Conservation (phyloP, 2,113 vertebrate species). For the Misgurnus mizolepis region DNA sequence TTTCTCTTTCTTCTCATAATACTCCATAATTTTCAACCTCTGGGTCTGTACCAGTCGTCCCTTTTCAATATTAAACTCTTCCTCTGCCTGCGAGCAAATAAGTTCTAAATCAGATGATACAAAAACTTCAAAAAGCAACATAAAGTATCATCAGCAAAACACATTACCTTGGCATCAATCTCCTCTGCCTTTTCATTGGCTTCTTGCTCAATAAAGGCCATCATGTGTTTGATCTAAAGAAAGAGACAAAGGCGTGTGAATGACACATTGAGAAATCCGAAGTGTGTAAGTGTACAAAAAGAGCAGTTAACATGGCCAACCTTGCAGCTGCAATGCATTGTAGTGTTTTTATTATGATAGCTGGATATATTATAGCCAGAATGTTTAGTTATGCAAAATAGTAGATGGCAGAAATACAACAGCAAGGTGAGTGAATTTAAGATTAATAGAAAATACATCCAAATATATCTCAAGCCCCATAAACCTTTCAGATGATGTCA, state of each 20-base stretch:
- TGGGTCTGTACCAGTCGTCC: constrained; percentile 96
- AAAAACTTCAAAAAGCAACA: background rate
- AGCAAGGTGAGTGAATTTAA: background rate
- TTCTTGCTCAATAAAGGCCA: constrained; percentile 99
- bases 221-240: constrained; percentile 94
- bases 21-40: constrained; percentile 98
- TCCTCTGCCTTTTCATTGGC: constrained; percentile 98
- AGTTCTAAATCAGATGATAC: background rate
- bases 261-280: background rate
- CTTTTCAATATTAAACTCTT: constrained; percentile 99
- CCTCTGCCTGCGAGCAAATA: constrained; percentile 83
- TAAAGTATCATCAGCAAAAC: too few species aligned
- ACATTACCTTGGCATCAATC: constrained; percentile 95
- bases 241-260: constrained; percentile 4
- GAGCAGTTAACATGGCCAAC: background rate
- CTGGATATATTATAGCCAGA: too few species aligned
- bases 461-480: too few species aligned
- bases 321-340: background rate
- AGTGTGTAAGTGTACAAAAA: background rate
- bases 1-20: constrained; percentile 99
- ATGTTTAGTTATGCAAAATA: background rate
- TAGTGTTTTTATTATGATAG: background rate
- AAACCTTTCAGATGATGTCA: too few species aligned
- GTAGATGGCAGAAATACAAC: background rate
- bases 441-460: too few species aligned